Evolutionary conservation across 1,140 invertebrate species (phyloP).

Genomic region (Paraescarpia echinospica): DNA sequence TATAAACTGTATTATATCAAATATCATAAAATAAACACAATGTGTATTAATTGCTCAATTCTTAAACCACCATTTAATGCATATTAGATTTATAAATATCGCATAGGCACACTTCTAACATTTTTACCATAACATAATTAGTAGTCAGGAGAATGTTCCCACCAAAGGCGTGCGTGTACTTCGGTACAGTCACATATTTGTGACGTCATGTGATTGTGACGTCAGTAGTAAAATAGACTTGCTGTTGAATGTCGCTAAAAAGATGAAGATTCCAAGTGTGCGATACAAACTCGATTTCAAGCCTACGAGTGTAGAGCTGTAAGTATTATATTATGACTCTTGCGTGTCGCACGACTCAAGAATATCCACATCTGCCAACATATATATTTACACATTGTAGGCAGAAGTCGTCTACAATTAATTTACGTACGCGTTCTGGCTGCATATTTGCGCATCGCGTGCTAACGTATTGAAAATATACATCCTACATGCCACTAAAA

Average conservation of each 20-base stretch:
- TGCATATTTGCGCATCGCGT: not conserved
- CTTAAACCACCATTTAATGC: too few species aligned
- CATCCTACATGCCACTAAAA: too few species aligned
- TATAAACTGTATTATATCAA: too few species aligned
- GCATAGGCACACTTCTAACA: too few species aligned
- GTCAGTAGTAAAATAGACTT: not conserved
- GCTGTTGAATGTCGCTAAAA: not conserved
- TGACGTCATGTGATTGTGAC: not conserved
- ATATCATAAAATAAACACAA: too few species aligned
- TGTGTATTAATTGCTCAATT: too few species aligned
- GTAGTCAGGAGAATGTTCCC: too few species aligned
- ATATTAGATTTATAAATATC: too few species aligned
- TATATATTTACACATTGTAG: not conserved
- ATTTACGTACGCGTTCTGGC: too few species aligned
- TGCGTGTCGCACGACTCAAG: not conserved
- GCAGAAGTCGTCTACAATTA: not conserved
- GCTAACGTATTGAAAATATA: too few species aligned
- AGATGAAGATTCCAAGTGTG: not conserved
- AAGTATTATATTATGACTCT: not conserved
- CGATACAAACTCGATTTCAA: constrained; percentile 1
- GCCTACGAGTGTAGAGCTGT: not conserved
- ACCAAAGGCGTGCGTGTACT: not conserved
- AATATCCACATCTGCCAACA: not conserved
- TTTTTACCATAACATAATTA: too few species aligned
- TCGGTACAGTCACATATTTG: not conserved